Conservation (phyloP, 2,797 vertebrate species). For the Malurus splendens region DNA sequence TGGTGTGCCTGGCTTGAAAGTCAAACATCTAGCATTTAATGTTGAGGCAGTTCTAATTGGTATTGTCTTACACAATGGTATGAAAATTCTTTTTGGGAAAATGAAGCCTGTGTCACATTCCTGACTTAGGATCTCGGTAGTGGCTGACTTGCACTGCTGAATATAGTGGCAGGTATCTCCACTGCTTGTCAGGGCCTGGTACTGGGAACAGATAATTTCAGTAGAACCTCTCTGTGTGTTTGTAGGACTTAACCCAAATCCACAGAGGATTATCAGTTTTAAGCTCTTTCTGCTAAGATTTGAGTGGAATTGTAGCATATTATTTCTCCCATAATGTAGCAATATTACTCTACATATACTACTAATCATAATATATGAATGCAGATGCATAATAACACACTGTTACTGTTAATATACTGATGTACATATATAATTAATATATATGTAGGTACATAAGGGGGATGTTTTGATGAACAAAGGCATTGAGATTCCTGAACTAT, state of each 20-base stretch:
- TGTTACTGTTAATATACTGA: background rate
- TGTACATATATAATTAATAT: background rate
- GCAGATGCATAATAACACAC: background rate
- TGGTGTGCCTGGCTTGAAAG: background rate
- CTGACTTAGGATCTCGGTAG: background rate
- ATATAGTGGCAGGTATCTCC: background rate
- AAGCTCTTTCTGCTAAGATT: constrained; percentile 33
- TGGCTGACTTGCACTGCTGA: background rate
- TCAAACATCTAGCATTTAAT: background rate
- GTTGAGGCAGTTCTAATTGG: background rate
- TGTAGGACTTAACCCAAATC: constrained; percentile 37
- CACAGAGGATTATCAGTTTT: constrained; percentile 23
- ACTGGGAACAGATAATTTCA: background rate
- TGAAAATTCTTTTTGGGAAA: background rate
- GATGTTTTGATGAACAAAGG: background rate
- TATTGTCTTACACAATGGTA: background rate
- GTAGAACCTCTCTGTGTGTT: background rate
- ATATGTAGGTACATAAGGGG: background rate
- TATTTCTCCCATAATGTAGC: background rate
- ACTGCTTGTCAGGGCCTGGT: background rate
- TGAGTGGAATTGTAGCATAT: background rate
- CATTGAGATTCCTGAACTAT: background rate
- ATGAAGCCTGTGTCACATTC: background rate
- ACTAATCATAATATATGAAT: background rate
- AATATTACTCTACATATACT: background rate